Evolutionary conservation across 1,140 invertebrate species (phyloP).

Genomic region (Ylistrum balloti): DNA sequence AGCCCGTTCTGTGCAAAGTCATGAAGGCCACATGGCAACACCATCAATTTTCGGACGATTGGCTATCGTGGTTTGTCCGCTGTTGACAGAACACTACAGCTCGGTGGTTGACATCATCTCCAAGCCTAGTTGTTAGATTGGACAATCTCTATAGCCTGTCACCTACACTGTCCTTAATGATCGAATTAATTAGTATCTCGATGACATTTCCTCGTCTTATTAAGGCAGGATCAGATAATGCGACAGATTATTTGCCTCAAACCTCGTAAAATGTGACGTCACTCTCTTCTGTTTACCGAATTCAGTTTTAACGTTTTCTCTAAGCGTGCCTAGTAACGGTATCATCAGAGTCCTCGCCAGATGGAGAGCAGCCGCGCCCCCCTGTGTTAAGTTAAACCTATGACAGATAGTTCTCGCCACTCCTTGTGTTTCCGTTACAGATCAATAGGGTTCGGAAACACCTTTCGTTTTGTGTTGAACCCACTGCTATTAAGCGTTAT

Average conservation of each 20-base stretch:
- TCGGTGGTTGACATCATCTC: not conserved
- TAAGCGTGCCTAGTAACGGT: conserved; percentile 32
- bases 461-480: not conserved
- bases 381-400: not conserved
- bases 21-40: not conserved
- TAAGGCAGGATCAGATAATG: conserved; percentile 27
- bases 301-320: conserved; percentile 14
- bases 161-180: conserved; percentile 3
- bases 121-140: not conserved
- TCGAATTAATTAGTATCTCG: not conserved
- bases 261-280: conserved; percentile 5
- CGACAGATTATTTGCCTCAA: not conserved
- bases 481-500: not conserved
- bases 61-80: not conserved
- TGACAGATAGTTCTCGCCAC: not conserved
- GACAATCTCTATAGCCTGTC: not conserved
- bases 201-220: conserved; percentile 1
- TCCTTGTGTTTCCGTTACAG: not conserved
- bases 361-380: conserved; percentile 5
- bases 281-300: not conserved
- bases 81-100: not conserved
- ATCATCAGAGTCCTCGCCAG: not conserved
- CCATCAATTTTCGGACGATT: conserved; percentile 24
- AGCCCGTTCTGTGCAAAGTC: not conserved
- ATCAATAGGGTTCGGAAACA: not conserved